Percentiles rank a stretch among this genome's conserved stretches.
Evolutionary conservation across 2,888 invertebrate species (phyloP).

Genomic region (Tricholauxania praeusta): DNA sequence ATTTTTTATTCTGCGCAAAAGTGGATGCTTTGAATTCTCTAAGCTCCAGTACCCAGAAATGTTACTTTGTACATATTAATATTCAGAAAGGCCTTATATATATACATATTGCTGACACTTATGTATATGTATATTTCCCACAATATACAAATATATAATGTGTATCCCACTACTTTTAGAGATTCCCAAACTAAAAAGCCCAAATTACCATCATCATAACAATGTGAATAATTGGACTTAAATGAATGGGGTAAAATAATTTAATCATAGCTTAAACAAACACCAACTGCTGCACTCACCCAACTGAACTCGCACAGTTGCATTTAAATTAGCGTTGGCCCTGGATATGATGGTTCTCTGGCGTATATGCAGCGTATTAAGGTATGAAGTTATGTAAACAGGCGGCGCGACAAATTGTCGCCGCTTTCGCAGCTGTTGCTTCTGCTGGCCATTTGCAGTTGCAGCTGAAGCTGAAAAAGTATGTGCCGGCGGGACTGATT

Average conservation of each 20-base stretch:
- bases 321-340: slow-evolving; percentile 72
- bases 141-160: too few relatives aligned
- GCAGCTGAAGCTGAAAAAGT: slow-evolving; percentile 5
- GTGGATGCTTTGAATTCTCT: too few relatives aligned
- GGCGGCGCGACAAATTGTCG: slow-evolving; percentile 63
- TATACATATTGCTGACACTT: too few relatives aligned
- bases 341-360: slow-evolving; percentile 67
- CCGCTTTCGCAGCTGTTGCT: slow-evolving; percentile 68
- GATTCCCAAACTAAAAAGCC: too few relatives aligned
- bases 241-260: slow-evolving; percentile 38
- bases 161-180: too few relatives aligned
- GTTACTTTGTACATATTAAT: too few relatives aligned
- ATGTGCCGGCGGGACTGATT: slow-evolving; percentile 20
- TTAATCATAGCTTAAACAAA: slow-evolving; percentile 39
- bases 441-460: slow-evolving; percentile 57
- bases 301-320: slow-evolving; percentile 73
- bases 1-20: too few relatives aligned
- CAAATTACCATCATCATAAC: background rate
- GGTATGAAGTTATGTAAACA: slow-evolving; percentile 76
- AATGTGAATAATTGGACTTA: slow-evolving; percentile 10
- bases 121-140: too few relatives aligned
- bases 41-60: too few relatives aligned
- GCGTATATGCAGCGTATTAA: slow-evolving; percentile 75
- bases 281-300: slow-evolving; percentile 63
- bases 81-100: too few relatives aligned